Evolutionary conservation across 2,888 invertebrate species (phyloP).

Genomic region (Eupithecia inturbata): DNA sequence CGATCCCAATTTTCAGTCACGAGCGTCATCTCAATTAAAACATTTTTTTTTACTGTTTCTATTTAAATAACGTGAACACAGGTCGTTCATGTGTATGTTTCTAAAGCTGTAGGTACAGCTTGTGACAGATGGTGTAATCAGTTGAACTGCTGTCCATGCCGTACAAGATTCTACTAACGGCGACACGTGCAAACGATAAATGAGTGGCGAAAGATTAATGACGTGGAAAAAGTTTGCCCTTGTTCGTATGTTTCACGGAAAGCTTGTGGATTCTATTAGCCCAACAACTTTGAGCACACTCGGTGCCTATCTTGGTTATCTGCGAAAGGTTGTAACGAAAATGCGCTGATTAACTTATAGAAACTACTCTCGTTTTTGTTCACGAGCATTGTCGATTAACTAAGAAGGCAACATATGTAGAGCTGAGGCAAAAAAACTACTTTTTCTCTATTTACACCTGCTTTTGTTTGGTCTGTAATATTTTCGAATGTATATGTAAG

Average conservation of each 20-base stretch:
- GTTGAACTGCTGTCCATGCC: conserved; percentile 50
- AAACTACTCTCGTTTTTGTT: conserved; percentile 19
- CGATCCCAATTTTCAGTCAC: neutral
- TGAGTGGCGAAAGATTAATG: conserved; percentile 68
- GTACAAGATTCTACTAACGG: conserved; percentile 57
- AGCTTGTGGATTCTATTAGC: conserved; percentile 50
- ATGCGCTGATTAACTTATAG: conserved; percentile 30
- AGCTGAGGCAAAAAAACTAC: neutral
- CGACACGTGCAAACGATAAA: conserved; percentile 65
- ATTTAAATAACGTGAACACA: neutral
- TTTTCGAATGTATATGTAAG: no score
- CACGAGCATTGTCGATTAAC: neutral
- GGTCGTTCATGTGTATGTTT: conserved; percentile 20
- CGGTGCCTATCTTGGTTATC: conserved; percentile 37
- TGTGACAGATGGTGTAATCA: conserved; percentile 55
- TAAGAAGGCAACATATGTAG: neutral
- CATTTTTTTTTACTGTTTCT: neutral
- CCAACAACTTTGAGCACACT: conserved; percentile 49
- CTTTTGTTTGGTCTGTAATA: neutral
- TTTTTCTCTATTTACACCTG: neutral
- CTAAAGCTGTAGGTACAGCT: conserved; percentile 41
- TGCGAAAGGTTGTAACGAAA: conserved; percentile 31
- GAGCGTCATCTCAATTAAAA: neutral
- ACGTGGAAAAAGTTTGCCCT: conserved; percentile 60
- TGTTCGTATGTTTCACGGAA: conserved; percentile 53